Evolutionary conservation across 2,888 invertebrate genomes (phyloP).

Genomic region (Petrolisthes cinctipes): DNA sequence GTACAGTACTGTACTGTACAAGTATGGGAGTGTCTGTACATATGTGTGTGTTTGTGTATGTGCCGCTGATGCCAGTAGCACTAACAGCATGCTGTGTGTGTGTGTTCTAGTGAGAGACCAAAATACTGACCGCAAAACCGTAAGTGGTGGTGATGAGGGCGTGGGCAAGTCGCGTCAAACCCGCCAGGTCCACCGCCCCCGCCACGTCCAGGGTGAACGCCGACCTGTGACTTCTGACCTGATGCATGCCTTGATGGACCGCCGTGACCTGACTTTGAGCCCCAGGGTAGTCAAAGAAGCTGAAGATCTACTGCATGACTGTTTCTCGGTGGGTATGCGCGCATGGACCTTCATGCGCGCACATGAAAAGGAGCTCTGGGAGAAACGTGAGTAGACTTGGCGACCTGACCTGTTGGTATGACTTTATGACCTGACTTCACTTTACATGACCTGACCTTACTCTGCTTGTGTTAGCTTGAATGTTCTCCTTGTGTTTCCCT

Average conservation of each 20-base stretch:
- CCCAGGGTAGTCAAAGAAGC: constrained; percentile 64
- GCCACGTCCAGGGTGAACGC: neutral
- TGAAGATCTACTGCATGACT: constrained; percentile 64
- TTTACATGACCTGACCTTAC: neutral
- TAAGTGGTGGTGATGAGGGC: neutral
- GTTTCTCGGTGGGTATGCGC: constrained; percentile 63
- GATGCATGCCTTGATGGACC: constrained; percentile 59
- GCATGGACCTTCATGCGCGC: constrained; percentile 64
- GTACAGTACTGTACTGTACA: neutral
- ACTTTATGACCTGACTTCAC: constrained; percentile 12
- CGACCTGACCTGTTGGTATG: neutral
- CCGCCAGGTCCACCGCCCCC: neutral
- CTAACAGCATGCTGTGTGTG: constrained; percentile 31
- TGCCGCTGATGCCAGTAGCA: neutral
- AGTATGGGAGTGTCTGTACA: neutral
- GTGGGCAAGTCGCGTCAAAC: neutral
- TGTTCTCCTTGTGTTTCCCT: neutral
- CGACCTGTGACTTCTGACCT: constrained; percentile 49
- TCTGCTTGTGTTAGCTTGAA: neutral
- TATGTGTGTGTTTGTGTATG: constrained; percentile 27
- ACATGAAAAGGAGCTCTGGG: constrained; percentile 63
- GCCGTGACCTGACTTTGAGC: constrained; percentile 44
- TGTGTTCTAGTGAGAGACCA: constrained; percentile 34
- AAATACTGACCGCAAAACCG: neutral
- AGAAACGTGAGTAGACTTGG: constrained; percentile 62